Evolutionary conservation across 2,888 invertebrate genomes (phyloP).

Genomic region (Agrilus biguttatus): DNA sequence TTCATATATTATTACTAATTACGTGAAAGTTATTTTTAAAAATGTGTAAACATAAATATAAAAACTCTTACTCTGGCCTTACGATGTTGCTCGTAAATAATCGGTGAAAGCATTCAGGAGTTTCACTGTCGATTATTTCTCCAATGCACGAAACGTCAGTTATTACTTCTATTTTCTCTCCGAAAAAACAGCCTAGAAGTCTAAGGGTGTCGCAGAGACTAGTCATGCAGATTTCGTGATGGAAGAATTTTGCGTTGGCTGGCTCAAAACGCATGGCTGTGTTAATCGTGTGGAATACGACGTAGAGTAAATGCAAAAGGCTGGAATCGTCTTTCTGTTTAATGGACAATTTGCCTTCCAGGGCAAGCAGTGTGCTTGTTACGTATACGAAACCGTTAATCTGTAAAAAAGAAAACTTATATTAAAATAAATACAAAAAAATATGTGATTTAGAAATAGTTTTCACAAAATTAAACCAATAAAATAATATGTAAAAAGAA

Average conservation of each 20-base stretch:
- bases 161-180: conserved; percentile 21
- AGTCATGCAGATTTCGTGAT: conserved; percentile 91
- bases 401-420: conserved; percentile 21
- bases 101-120: conserved; percentile 44
- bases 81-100: conserved; percentile 65
- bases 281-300: conserved; percentile 87
- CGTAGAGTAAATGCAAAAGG: conserved; percentile 63
- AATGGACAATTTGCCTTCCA: conserved; percentile 64
- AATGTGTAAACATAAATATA: too few species aligned
- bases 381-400: conserved; percentile 96
- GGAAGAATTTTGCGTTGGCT: conserved; percentile 96
- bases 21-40: background rate
- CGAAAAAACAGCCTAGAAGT: conserved; percentile 74
- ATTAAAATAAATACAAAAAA: background rate
- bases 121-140: conserved; percentile 11
- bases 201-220: conserved; percentile 88
- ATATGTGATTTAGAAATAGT: too few species aligned
- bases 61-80: conserved; percentile 43
- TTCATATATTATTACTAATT: background rate
- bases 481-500: background rate
- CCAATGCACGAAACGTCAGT: conserved; percentile 15
- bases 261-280: conserved; percentile 99
- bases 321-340: conserved; percentile 37
- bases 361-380: conserved; percentile 83
- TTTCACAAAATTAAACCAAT: too few species aligned